Base-by-base conservation (phyloP, 2,113 vertebrate genomes). In the Trochalopteron elliotii region DNA sequence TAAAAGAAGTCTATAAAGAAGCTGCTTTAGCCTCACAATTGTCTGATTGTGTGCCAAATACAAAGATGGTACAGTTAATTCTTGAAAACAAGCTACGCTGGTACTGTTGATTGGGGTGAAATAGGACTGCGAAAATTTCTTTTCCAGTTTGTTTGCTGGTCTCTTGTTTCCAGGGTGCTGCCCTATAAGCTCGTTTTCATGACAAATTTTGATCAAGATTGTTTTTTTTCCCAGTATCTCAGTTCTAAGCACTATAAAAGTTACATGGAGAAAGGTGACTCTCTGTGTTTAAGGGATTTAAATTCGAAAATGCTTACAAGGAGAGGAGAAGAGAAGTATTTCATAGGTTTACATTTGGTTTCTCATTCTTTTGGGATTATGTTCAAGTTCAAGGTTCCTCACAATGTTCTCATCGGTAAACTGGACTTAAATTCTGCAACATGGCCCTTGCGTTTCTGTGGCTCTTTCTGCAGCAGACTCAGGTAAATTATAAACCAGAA, bases 301-400 rank as follows among this genome's bases (percentile, higher is more conserved):
- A 78, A 33, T 61, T 68, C 3, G 64, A 71, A 71, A 71, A 31
- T 61, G 11, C 25, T 89, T 77, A 23, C 19, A 74, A 60, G 33
- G 30, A 77, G 31, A 86, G n/a, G 3, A 16, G 8, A 28, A 77
- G 65, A 60, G 2, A 39, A 47, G 4, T 80, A 37, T 85, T 93
- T 90, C 47, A 11, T 74, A 65, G 28, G 3, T 60, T 87, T 85
- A 40, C 10, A 11, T 68, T 85, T 91, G 55, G 45, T 76, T 91
- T 96, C 82, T 96, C 40, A 83, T 86, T 68, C 60, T 82, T 94
- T 64, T 85, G 90, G 95, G 88, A 83, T 94, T 97, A 65, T 93
- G 70, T 97, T 96, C 81, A 96, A 96, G 87, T 95, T 97, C 65
- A 95, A 94, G 95, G 85, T 96, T 94, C 88, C 81, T 94, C 92